Evolutionary conservation across 2,888 invertebrate genomes (phyloP), one percentile per base, ranked within the genome.

Genomic region (Atrina japonica): DNA sequence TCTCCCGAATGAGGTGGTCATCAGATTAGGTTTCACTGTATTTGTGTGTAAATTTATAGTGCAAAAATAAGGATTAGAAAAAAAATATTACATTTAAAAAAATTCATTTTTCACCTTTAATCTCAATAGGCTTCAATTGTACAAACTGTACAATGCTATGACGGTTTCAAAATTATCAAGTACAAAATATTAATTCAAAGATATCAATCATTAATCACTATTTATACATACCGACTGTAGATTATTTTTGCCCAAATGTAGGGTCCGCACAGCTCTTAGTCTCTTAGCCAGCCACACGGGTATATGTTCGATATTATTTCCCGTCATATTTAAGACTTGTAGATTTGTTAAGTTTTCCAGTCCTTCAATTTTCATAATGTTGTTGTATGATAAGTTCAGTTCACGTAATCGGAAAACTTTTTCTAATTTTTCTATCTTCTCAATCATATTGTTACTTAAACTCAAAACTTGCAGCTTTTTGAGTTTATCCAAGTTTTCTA

Each of bases 401-500:
- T 90, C 89, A 18, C 81, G 76, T n/a, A 90, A 83, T 49, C 81
- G 79, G 16, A 82, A 73, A 21, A 89, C 77, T 69, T 86, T 85
- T 66, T 90, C 89, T 49, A 90, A 59, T 58, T 83, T 84, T 75
- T 90, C 90, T n/a, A 89, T 86, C 66, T 86, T 88, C 76, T 90
- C 90, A 23, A 90, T 88, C 58, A 84, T 78, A 77, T 90, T 90
- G 73, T 83, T 80, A 61, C 86, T 85, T 11, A 90, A 78, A 61
- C 83, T 88, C 21, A 90, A 70, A 3, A 77, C 76, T 65, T 87
- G 85, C 14, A 90, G 79, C 45, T 84, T 80, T 65, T 85, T 84
- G 50, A 88, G 72, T 5, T 76, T 75, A n/a, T 90, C 89, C 59
- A 90, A 76, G 73, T 88, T 88, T 67, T 90, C 90, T 66, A 90